phyloP scores from a whole-genome alignment of 2,797 vertebrate genomes.

The Protosalanx chinensis region DNA sequence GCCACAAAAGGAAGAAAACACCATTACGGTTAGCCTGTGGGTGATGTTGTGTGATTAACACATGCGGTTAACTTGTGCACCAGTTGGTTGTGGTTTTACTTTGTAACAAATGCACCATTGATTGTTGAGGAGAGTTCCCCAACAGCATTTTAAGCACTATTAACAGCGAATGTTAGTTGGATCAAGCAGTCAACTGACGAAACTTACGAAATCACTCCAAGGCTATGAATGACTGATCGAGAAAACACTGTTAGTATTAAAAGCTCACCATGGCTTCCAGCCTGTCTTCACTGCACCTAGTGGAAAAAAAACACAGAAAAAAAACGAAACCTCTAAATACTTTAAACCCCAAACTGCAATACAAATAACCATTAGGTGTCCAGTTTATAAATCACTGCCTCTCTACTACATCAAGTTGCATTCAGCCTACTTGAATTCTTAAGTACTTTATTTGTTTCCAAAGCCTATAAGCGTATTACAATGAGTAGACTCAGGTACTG shows the following conservation, averaged over 20 bases:
- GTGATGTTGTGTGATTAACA: too few relatives aligned
- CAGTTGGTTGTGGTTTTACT: neutral
- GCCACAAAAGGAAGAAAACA: too few relatives aligned
- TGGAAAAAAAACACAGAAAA: neutral
- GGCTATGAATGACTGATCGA: too few relatives aligned
- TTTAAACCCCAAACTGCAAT: neutral
- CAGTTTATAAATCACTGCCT: too few relatives aligned
- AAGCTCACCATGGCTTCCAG: conserved; percentile 71
- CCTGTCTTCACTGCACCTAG: conserved; percentile 47
- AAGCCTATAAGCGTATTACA: conserved; percentile 54
- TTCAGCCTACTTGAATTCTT: conserved; percentile 3
- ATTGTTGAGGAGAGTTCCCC: too few relatives aligned
- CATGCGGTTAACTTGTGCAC: too few relatives aligned
- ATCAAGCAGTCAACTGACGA: too few relatives aligned
- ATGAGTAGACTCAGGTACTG: neutral
- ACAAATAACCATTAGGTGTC: neutral
- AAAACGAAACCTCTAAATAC: neutral
- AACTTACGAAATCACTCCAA: neutral
- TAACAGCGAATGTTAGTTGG: too few relatives aligned
- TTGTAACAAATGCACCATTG: too few relatives aligned
- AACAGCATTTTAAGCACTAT: too few relatives aligned
- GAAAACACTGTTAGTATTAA: neutral
- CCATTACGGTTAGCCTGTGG: too few relatives aligned
- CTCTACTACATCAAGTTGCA: neutral
- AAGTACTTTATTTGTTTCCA: conserved; percentile 14